Conservation (phyloP, 1,140 invertebrate species). For the Drosophila guanche region DNA sequence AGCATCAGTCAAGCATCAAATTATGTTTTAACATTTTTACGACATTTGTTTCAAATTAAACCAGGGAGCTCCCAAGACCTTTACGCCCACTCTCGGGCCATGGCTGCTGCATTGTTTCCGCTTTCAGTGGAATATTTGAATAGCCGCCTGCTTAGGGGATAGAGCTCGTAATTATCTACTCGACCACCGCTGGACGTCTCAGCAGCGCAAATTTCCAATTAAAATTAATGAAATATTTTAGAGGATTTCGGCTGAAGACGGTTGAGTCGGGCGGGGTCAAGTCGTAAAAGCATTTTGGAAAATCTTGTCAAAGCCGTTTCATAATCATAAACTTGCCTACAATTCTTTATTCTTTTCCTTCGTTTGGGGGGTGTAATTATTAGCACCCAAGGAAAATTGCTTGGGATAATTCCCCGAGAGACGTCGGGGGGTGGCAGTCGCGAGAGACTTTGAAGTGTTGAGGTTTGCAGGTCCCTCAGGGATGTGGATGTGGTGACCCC, state of each 20-base stretch:
- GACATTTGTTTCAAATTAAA: slow-evolving; percentile 81
- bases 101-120: slow-evolving; percentile 43
- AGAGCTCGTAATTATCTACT: slow-evolving; percentile 70
- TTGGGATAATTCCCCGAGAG: slow-evolving; percentile 46
- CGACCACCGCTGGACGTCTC: slow-evolving; percentile 61
- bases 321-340: slow-evolving; percentile 66
- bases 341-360: slow-evolving; percentile 9
- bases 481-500: slow-evolving; percentile 4
- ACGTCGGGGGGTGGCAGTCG: background rate
- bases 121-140: slow-evolving; percentile 62
- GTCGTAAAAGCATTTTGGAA: slow-evolving; percentile 74
- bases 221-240: slow-evolving; percentile 81
- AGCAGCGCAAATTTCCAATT: slow-evolving; percentile 75
- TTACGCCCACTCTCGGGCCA: background rate
- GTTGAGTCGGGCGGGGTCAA: slow-evolving; percentile 43
- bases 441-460: slow-evolving; percentile 66
- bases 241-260: slow-evolving; percentile 14
- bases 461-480: slow-evolving; percentile 23
- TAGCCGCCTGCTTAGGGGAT: slow-evolving; percentile 31
- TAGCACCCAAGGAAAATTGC: slow-evolving; percentile 54
- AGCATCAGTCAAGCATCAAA: slow-evolving; percentile 74
- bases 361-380: slow-evolving; percentile 56
- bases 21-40: slow-evolving; percentile 73
- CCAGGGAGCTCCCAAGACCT: slow-evolving; percentile 49
- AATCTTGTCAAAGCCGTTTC: slow-evolving; percentile 78